Conservation (phyloP, 2,113 vertebrate species). For the Tenebrosternarchus preto region DNA sequence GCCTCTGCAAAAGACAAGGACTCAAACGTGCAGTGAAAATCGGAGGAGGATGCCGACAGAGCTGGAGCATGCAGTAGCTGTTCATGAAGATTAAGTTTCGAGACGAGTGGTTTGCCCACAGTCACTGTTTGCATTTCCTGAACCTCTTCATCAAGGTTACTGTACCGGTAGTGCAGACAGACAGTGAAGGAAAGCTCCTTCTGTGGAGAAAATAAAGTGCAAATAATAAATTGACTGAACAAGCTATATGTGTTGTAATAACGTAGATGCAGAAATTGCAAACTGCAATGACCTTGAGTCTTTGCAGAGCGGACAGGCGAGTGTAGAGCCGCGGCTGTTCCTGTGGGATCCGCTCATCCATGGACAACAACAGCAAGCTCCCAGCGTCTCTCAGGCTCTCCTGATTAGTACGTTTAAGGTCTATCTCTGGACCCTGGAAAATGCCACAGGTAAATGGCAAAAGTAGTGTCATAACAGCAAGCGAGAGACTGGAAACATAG, state of each 20-base stretch:
- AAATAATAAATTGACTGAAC: background rate
- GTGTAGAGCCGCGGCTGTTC: constrained; percentile 77
- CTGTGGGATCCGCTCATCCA: constrained; percentile 62
- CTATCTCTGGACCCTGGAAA: constrained; percentile 77
- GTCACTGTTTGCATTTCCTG: constrained; percentile 71
- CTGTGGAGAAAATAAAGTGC: constrained; percentile 60
- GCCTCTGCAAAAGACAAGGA: constrained; percentile 57
- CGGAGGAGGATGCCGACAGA: constrained; percentile 50
- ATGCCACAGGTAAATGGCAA: background rate
- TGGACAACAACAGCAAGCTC: constrained; percentile 64
- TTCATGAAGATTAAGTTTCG: constrained; percentile 82
- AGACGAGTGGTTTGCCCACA: constrained; percentile 83
- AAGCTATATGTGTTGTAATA: background rate
- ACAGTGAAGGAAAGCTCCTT: constrained; percentile 78
- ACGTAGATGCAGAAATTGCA: background rate
- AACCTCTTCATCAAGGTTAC: constrained; percentile 78
- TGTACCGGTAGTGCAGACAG: constrained; percentile 81
- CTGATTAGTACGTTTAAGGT: constrained; percentile 82
- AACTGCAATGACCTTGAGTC: constrained; percentile 73
- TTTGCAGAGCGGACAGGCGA: constrained; percentile 79
- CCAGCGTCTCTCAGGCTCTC: constrained; percentile 77
- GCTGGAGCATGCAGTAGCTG: constrained; percentile 2
- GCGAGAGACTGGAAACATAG: background rate
- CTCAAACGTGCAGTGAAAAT: constrained; percentile 48
- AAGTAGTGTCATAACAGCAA: background rate